Conservation (phyloP, 2,888 invertebrate genomes). For the Epistrophe eligans region DNA sequence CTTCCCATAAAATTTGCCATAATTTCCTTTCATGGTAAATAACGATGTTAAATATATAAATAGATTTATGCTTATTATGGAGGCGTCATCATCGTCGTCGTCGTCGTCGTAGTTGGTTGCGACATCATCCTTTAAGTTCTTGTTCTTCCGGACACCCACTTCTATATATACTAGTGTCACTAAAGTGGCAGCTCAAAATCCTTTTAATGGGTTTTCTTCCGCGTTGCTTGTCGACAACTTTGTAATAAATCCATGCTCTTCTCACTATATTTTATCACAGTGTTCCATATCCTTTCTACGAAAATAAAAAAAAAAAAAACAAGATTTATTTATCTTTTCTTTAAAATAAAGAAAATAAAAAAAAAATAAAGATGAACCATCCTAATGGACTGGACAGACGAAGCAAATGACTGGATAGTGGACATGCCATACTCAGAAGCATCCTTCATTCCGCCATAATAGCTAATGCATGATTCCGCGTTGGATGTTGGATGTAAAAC, state of each 20-base stretch:
- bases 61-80: slow-evolving; percentile 56
- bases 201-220: slow-evolving; percentile 32
- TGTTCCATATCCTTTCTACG: slow-evolving; percentile 2
- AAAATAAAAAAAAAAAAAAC: neutral
- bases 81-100: neutral
- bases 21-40: slow-evolving; percentile 63
- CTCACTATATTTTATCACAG: slow-evolving; percentile 7
- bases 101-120: neutral
- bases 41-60: slow-evolving; percentile 63
- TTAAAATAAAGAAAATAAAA: slow-evolving; percentile 4
- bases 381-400: slow-evolving; percentile 26
- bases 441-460: slow-evolving; percentile 13
- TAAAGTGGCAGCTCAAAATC: slow-evolving; percentile 7
- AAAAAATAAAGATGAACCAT: slow-evolving; percentile 3
- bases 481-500: neutral
- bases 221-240: slow-evolving; percentile 18
- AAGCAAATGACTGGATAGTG: slow-evolving; percentile 20
- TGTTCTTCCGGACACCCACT: slow-evolving; percentile 5
- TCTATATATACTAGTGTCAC: neutral
- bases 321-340: slow-evolving; percentile 26
- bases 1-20: slow-evolving; percentile 67
- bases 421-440: slow-evolving; percentile 10
- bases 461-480: slow-evolving; percentile 10
- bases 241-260: slow-evolving; percentile 16
- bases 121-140: neutral